Conservation (phyloP, 2,113 vertebrate genomes). For the Nesogale talazaci region DNA sequence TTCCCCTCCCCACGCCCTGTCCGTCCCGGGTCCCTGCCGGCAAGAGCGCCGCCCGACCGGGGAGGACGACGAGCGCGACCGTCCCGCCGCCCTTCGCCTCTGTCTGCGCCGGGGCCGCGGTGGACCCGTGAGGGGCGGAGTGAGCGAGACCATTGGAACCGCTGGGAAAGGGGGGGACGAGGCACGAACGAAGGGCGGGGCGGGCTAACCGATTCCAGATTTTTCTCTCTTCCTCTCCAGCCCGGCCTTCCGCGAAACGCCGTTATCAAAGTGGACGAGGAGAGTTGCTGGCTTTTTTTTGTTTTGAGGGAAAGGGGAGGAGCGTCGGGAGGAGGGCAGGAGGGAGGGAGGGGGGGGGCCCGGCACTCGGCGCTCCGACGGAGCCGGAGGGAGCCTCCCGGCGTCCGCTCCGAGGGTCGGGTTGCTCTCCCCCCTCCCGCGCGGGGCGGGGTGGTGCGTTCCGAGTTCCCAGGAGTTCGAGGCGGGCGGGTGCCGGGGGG, state of each 20-base stretch:
- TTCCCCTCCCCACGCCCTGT: not conserved
- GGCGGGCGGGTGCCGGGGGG: constrained; percentile 69
- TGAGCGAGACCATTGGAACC: constrained; percentile 76
- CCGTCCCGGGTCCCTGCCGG: not conserved
- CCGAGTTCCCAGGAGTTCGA: constrained; percentile 82
- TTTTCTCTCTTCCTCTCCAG: not conserved
- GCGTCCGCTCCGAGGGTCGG: constrained; percentile 40
- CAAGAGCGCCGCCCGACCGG: not conserved
- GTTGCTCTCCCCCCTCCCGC: constrained; percentile 64
- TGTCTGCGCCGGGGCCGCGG: not conserved
- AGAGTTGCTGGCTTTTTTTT: constrained; percentile 35
- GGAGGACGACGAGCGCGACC: fast-evolving
- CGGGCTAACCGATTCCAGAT: constrained; percentile 64
- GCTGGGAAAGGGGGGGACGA: not conserved
- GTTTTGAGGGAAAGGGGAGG: constrained; percentile 29
- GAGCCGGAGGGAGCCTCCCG: not conserved
- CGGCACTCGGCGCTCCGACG: not conserved
- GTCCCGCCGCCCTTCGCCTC: constrained; percentile 57
- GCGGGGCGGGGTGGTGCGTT: constrained; percentile 79
- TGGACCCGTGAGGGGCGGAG: constrained; percentile 71
- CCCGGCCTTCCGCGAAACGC: constrained; percentile 34
- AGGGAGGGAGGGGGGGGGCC: constrained; percentile 29
- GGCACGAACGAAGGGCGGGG: constrained; percentile 60
- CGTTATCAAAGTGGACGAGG: constrained; percentile 47
- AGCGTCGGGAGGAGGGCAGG: constrained; percentile 38